Percentiles rank a stretch among this genome's conserved stretches.
Evolutionary conservation across 2,113 vertebrate species (phyloP).

Genomic region (Puntigrus tetrazona): DNA sequence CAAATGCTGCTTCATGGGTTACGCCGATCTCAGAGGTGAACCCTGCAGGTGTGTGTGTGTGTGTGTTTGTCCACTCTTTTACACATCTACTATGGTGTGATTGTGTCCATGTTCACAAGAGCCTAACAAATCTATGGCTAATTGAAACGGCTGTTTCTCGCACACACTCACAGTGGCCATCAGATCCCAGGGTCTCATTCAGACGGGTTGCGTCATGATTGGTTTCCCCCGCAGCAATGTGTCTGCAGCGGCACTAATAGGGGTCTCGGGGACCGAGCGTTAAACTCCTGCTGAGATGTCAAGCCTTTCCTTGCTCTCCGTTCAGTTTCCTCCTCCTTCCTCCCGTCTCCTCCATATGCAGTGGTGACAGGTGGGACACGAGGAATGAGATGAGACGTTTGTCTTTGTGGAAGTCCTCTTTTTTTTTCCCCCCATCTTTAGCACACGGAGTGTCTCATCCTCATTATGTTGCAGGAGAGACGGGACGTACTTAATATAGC

Average conservation of each 20-base stretch:
- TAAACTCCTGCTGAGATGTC: slow-evolving; percentile 2
- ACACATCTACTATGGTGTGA: not conserved
- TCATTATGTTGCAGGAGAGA: slow-evolving; percentile 8
- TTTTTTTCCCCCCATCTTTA: not conserved
- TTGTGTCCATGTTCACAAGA: slow-evolving; percentile 4
- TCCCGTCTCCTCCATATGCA: not conserved
- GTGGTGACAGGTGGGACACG: not conserved
- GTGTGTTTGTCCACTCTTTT: not conserved
- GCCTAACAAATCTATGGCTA: slow-evolving; percentile 24
- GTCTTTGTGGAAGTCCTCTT: not conserved
- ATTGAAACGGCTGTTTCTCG: slow-evolving; percentile 2
- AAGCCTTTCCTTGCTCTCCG: not conserved
- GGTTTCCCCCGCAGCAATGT: slow-evolving; percentile 16
- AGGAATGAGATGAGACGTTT: not conserved
- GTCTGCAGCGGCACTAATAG: slow-evolving; percentile 17
- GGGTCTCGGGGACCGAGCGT: slow-evolving; percentile 1
- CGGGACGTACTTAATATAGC: not conserved
- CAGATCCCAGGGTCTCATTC: slow-evolving; percentile 11
- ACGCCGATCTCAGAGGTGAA: not conserved
- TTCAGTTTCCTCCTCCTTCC: not conserved
- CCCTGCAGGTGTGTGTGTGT: not conserved
- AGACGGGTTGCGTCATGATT: slow-evolving; percentile 22
- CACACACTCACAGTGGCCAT: slow-evolving; percentile 16
- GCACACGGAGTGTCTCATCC: not conserved
- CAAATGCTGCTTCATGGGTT: not conserved